Percentiles rank a stretch among this genome's conserved stretches.
phyloP scores from a whole-genome alignment of 2,888 invertebrate genomes.

The Cheilosia vernalis region DNA sequence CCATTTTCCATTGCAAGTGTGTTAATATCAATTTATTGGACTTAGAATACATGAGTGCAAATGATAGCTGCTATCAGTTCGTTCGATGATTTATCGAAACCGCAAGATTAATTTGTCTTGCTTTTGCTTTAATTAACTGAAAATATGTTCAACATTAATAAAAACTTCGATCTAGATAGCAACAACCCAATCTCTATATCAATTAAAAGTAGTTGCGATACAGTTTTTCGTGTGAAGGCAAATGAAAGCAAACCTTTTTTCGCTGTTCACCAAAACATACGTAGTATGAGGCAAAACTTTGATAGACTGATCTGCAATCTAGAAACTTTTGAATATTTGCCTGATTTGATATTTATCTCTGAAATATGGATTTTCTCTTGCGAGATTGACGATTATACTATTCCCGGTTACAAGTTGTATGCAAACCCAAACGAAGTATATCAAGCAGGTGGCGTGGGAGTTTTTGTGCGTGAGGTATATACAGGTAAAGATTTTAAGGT shows the following conservation, averaged over 20 bases:
- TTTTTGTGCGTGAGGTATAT: slow-evolving; percentile 1
- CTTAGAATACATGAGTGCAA: too few relatives aligned
- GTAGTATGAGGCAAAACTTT: slow-evolving; percentile 19
- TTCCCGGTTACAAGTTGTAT: slow-evolving; percentile 1
- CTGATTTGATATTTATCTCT: slow-evolving; percentile 7
- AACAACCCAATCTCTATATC: neutral
- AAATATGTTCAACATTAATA: neutral
- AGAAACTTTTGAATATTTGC: slow-evolving; percentile 6
- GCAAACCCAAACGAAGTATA: slow-evolving; percentile 14
- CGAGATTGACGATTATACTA: slow-evolving; percentile 2
- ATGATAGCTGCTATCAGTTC: slow-evolving; percentile 24
- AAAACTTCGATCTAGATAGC: neutral
- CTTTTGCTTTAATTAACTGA: neutral
- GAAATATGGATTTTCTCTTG: slow-evolving; percentile 15
- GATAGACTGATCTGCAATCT: neutral
- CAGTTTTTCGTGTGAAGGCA: neutral
- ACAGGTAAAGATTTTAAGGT: too few relatives aligned
- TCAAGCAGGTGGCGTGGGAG: slow-evolving; percentile 17
- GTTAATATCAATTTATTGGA: too few relatives aligned
- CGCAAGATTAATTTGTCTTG: neutral
- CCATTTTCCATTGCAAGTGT: too few relatives aligned
- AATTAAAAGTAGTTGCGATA: neutral
- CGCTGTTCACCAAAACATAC: slow-evolving; percentile 23
- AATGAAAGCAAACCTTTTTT: slow-evolving; percentile 9
- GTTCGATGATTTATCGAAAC: slow-evolving; percentile 10